Evolutionary conservation across 2,888 invertebrate genomes (phyloP), one percentile per base, ranked within the genome.

Genomic region (Temnothorax ravouxi): DNA sequence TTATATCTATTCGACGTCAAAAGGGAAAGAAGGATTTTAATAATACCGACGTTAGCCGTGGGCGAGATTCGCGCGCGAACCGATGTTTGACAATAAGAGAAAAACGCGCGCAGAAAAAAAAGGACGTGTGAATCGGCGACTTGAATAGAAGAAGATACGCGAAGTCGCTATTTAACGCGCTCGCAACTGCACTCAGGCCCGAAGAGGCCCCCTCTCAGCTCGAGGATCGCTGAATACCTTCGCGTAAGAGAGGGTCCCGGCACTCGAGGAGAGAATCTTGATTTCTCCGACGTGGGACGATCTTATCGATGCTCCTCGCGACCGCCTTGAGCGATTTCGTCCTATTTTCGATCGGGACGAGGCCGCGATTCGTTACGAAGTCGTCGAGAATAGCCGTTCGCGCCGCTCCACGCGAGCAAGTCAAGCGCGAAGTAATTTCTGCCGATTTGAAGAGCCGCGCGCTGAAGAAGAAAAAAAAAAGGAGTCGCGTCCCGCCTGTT

Each of bases 341-440:
- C 56, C 44, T 54, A 61, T 77, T 86, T 86, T 84, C 66, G 74
- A 89, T 84, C 34, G 85, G 54, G 81, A 85, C 80, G 82, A 83
- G 86, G 83, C 62, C 77, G 47, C 72, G 67, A 74, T 82, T 87
- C 72, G 84, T 88, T 86, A 71, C 77, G 64, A 86, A 72, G 50
- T 41, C 25, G 77, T 86, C 82, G 80, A 75, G 88, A 90, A 90
- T 83, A 88, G 82, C 66, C 11, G 69, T 54, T n/a, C 34, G 34
- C 13, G 69, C 59, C 74, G 47, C 79, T 86, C n/a, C 85, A 86
- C 67, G 86, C 71, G 84, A 74, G 67, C 86, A 91, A 90, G 89
- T 91, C 90, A 87, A 89, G 83, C 91, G 88, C 87, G 85, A 88
- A 87, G 86, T 80, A 90, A 90, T 91, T 91, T 89, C 85, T 84